Base-by-base conservation (phyloP, 2,797 vertebrate species). In the Phrynocephalus guinanensis region DNA sequence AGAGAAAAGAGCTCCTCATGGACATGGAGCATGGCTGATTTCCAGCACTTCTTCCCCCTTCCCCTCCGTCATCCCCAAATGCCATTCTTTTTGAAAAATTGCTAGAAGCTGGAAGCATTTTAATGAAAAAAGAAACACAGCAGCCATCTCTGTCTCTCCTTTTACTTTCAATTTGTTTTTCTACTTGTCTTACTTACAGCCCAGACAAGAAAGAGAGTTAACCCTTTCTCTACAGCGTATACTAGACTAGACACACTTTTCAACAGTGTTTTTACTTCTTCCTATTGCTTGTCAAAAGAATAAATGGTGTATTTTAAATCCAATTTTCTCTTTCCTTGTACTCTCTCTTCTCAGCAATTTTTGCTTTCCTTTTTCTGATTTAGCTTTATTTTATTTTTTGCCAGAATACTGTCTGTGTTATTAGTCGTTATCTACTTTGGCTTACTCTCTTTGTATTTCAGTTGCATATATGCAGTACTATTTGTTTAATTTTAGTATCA, bases 91-190 rank as follows among this genome's bases (percentile, higher is more conserved):
- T 82, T 88, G 87, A 88, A 88, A 88, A 85, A 88, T 85, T 81
- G 83, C 78, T 88, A 75, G 84, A 81, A 81, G 72, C 78, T 88
- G 83, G 83, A 85, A 82, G 71, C 20, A 30, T 88, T 88, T 85
- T 88, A 88, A 88, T 88, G 87, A 85, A 85, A 72, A 88, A 88
- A 85, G 83, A 88, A 88, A 77, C 87, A 88, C 48, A 82, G 71
- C 83, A 88, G 71, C 60, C 78, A 85, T 85, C 30, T 85, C 70
- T 81, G 70, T 88, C 87, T 88, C 87, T 82, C 83, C 79, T 88
- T 88, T 88, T 88, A 88, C 79, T 88, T 85, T 85, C 79, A 88
- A 77, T 85, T 88, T 88, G 87, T 77, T 88, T 88, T 88, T 88
- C 78, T 82, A 82, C 83, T 85, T 88, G 79, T 88, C 87, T 88